A percentile compares a stretch with the other conserved stretches of the same genome.
These are phyloP conservation scores for Microtus obscurus DNA, from an alignment of 2,797 vertebrate species.

Conservation along the genomic window DNA sequence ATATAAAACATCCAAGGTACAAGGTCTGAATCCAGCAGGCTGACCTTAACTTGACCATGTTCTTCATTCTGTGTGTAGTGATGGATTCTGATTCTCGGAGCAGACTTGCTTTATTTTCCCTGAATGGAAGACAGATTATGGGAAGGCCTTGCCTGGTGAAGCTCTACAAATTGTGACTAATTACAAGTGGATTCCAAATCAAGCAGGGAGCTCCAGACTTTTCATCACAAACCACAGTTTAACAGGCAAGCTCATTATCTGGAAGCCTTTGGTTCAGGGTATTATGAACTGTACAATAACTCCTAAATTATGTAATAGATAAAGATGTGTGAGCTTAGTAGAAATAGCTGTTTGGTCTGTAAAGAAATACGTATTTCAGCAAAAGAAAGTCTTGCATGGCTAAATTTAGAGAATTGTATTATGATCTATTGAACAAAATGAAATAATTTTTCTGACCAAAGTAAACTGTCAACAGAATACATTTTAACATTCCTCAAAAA, in stretches of 20 bases:
- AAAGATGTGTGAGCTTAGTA: background rate
- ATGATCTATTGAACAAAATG: background rate
- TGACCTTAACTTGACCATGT: background rate
- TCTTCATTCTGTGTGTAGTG: background rate
- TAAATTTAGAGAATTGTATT: conserved; percentile 30
- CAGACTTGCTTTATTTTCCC: background rate
- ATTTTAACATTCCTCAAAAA: conserved; percentile 30
- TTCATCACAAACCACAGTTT: background rate
- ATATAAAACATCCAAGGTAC: background rate
- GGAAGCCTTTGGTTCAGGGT: background rate
- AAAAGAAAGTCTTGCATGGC: background rate
- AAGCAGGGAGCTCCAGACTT: background rate
- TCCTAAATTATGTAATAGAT: background rate
- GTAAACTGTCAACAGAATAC: conserved; percentile 19
- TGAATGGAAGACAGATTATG: conserved; percentile 1
- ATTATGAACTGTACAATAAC: background rate
- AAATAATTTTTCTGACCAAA: background rate
- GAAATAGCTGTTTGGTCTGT: background rate
- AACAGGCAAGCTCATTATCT: background rate
- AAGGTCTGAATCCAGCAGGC: background rate
- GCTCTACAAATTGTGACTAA: background rate
- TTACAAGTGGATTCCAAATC: conserved; percentile 56
- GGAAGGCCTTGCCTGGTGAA: background rate
- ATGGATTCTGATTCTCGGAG: conserved; percentile 24
- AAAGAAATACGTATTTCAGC: background rate